phyloP scores from a whole-genome alignment of 1,140 invertebrate species.

The Tetragonula clypearis region DNA sequence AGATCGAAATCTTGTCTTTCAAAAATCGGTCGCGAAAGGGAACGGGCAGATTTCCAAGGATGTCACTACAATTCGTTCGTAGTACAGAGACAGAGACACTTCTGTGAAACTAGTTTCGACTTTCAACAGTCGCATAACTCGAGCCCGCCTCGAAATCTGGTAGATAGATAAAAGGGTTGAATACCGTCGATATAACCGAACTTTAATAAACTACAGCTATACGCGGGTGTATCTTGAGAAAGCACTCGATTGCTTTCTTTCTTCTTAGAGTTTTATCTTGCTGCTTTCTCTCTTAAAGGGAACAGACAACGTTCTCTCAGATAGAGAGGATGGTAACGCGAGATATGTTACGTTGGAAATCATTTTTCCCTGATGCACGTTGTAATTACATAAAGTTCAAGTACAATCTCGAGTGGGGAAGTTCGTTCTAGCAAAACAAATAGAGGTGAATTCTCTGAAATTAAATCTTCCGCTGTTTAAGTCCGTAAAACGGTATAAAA shows the following conservation, averaged over 20 bases:
- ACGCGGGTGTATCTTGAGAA: not conserved
- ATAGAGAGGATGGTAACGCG: conserved; percentile 31
- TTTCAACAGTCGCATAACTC: conserved; percentile 62
- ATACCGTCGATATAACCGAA: conserved; percentile 46
- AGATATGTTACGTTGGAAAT: not conserved
- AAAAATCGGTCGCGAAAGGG: conserved; percentile 31
- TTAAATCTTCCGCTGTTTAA: not conserved
- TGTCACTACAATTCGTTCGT: conserved; percentile 33
- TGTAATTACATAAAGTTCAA: not conserved
- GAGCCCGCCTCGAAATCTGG: conserved; percentile 49
- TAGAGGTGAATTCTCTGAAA: not conserved
- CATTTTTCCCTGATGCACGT: not conserved
- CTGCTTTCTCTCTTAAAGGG: not conserved
- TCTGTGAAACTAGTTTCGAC: conserved; percentile 63
- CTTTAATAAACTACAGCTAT: conserved; percentile 65
- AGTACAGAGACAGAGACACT: conserved; percentile 16
- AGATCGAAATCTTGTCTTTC: conserved; percentile 1
- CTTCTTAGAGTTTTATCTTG: not conserved
- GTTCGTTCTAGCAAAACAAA: not conserved
- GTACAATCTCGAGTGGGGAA: not conserved
- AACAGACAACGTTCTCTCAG: conserved; percentile 7
- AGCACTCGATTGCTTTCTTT: not conserved
- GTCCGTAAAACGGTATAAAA: too few relatives aligned
- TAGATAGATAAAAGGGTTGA: conserved; percentile 52
- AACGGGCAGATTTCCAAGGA: conserved; percentile 58